Evolutionary conservation across 2,113 vertebrate species (phyloP).

Genomic region (Manacus vitellinus): DNA sequence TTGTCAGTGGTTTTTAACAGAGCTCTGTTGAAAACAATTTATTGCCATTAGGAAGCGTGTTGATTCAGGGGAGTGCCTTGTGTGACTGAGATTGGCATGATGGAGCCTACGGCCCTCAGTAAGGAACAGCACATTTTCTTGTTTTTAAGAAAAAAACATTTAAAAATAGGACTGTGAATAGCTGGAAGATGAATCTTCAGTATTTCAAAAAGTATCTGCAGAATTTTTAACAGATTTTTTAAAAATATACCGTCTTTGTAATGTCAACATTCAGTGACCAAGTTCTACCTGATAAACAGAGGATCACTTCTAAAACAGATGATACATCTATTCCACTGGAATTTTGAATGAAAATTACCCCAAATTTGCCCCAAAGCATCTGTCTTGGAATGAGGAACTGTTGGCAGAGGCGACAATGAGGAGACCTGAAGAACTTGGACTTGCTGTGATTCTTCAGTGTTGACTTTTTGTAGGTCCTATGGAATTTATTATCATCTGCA

Average conservation of each 20-base stretch:
- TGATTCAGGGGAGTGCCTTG: background rate
- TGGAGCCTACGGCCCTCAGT: fast-evolving
- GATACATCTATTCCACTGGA: background rate
- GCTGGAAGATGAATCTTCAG: background rate
- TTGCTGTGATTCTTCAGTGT: background rate
- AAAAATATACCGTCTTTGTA: background rate
- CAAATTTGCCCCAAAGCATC: background rate
- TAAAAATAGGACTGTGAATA: background rate
- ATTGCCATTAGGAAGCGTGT: background rate
- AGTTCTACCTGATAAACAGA: background rate
- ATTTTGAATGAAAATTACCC: background rate
- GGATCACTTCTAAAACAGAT: background rate
- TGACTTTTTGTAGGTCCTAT: background rate
- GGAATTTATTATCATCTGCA: background rate
- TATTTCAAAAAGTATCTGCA: background rate
- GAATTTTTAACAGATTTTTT: background rate
- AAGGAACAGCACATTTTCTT: background rate
- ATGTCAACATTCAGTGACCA: background rate
- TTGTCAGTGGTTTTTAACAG: background rate
- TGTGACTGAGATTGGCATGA: background rate
- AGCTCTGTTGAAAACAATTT: background rate
- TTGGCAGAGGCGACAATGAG: background rate
- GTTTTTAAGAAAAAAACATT: background rate
- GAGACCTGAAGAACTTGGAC: background rate
- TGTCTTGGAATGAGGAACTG: background rate